Percentiles rank a stretch among this genome's conserved stretches.
phyloP scores from a whole-genome alignment of 2,888 invertebrate genomes.

The Linyphia triangularis region DNA sequence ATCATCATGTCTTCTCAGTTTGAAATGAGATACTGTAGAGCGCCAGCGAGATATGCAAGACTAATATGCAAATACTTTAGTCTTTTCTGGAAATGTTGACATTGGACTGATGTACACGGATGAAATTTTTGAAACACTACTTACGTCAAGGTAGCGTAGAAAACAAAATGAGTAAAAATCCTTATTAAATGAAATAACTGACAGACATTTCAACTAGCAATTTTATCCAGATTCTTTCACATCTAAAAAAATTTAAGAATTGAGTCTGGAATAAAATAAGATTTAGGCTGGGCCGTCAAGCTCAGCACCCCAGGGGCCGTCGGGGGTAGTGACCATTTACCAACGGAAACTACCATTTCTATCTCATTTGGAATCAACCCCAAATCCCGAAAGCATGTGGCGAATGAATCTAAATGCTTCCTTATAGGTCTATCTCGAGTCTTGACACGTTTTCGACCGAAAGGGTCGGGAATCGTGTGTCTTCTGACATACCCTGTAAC shows the following conservation, averaged over 20 bases:
- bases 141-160: too few relatives aligned
- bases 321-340: constrained; percentile 40
- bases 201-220: too few relatives aligned
- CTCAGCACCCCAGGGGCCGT: constrained; percentile 10
- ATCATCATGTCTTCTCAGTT: too few relatives aligned
- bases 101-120: too few relatives aligned
- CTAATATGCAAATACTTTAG: too few relatives aligned
- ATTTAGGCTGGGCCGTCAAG: constrained; percentile 20
- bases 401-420: constrained; percentile 62
- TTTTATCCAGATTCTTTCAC: background rate
- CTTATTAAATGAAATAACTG: too few relatives aligned
- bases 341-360: constrained; percentile 46
- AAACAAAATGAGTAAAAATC: too few relatives aligned
- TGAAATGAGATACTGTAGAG: too few relatives aligned
- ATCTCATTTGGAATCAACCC: constrained; percentile 63
- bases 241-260: background rate
- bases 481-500: background rate
- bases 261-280: constrained; percentile 32
- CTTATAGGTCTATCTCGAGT: constrained; percentile 50
- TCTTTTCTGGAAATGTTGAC: too few relatives aligned
- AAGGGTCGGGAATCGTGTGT: constrained; percentile 18
- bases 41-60: too few relatives aligned
- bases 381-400: constrained; percentile 51
- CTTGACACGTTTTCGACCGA: constrained; percentile 36
- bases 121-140: too few relatives aligned